Base-by-base conservation (phyloP, 2,113 vertebrate species). In the Terrapene triunguis region DNA sequence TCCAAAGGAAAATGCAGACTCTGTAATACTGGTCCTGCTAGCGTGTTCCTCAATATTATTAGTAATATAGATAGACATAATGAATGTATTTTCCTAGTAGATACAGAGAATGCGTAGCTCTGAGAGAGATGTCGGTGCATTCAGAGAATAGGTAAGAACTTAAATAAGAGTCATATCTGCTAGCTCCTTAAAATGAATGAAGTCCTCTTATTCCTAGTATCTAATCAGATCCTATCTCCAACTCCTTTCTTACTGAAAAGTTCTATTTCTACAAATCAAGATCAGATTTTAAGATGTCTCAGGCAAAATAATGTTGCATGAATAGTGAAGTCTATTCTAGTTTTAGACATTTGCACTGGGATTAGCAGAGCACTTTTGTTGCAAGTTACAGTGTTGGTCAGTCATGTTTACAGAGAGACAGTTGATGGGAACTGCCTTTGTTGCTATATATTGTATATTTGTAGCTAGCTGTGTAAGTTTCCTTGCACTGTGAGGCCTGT, bases 81-180 rank as follows among this genome's bases (percentile, higher is more conserved):
- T 89, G 78, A 89, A 93, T 76, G 21, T 72, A 35, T 85, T 19
- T 78, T 90, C 24, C 48, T 74, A 88, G 84, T 91, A 21, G 69
- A 92, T 93, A 90, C 13, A 53, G 94, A 85, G 44, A 22, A 50
- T 87, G 32, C 12, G 72, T 94, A 93, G 6, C 29, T 92, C 90
- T 91, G 50, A 57, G 76, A 53, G 29, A 89, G 38, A 92, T 89
- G 44, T 5, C 59, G 85, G 3, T 79, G 87, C 72, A 80, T 7
- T 50, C 86, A 89, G 57, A 80, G 16, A 32, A 17, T 57, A 91
- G 85, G 80, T 59, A 9, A 86, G 89, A 95, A 76, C 65, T 42
- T 47, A 29, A 88, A 80, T 86, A n/a, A 91, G 10, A 42, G 57
- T 78, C 65, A 53, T 35, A 88, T 10, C 62, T 48, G 62, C 25